Conservation (phyloP, 2,797 vertebrate species). For the Natrix natrix region DNA sequence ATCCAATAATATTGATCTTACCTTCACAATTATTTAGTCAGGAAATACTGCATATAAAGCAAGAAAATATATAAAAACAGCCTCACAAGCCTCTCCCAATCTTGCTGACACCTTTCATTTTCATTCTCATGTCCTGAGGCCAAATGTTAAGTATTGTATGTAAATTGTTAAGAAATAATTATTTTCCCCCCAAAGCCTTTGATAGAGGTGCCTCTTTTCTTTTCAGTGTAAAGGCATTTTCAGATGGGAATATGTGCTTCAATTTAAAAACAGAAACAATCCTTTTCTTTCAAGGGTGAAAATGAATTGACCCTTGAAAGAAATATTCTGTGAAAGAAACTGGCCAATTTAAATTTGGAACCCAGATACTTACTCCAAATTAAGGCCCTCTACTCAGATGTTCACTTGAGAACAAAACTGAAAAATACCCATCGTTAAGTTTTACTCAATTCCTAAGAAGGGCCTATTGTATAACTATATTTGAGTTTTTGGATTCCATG, state of each 20-base stretch:
- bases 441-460: neutral
- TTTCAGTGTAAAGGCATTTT: neutral
- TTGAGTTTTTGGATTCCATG: neutral
- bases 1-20: neutral
- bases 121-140: neutral
- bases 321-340: neutral
- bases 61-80: neutral
- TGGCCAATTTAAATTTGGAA: neutral
- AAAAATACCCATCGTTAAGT: neutral
- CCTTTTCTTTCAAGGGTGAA: neutral
- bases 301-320: neutral
- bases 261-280: neutral
- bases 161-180: neutral
- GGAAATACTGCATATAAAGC: neutral
- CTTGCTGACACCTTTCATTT: neutral
- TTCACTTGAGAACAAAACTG: neutral
- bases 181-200: neutral
- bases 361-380: neutral
- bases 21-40: neutral
- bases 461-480: neutral
- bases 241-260: neutral
- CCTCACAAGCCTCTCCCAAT: neutral
- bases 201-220: neutral
- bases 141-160: neutral
- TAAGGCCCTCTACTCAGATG: neutral